These are phyloP conservation scores for Cephus sareptanus DNA, from an alignment of 2,888 invertebrate genomes.

Conservation along the genomic window DNA sequence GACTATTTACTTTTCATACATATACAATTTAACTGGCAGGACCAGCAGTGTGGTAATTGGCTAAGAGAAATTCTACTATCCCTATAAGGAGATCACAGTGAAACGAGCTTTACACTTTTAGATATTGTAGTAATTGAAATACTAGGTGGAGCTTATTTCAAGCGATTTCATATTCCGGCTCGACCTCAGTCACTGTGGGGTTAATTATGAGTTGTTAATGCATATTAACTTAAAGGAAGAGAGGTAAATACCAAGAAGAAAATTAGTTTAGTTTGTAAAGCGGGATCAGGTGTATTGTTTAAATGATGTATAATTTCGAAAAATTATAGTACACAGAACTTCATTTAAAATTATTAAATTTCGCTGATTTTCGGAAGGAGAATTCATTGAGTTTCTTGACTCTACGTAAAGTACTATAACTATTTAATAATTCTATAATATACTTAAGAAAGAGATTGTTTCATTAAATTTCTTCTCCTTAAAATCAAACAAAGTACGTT, in stretches of 20 bases:
- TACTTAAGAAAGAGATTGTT: background rate
- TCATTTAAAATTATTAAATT: background rate
- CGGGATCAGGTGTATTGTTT: background rate
- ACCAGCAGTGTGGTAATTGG: background rate
- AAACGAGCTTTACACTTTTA: background rate
- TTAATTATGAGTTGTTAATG: background rate
- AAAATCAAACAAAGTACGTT: background rate
- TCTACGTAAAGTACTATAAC: background rate
- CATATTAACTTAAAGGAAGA: background rate
- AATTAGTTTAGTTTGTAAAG: background rate
- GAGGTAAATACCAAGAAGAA: background rate
- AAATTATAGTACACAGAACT: background rate
- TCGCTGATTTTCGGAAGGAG: background rate
- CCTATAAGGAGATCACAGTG: background rate
- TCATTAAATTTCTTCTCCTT: background rate
- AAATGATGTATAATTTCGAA: background rate
- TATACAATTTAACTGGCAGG: background rate
- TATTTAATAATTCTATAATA: background rate
- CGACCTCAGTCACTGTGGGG: background rate
- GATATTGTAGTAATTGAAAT: background rate
- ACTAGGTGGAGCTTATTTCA: background rate
- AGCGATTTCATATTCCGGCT: background rate
- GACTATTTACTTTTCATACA: no score
- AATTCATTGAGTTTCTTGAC: background rate
- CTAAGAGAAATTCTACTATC: background rate